These are phyloP conservation scores for Macropus fuliginosus DNA, from an alignment of 2,797 vertebrate species.

Conservation along the genomic window DNA sequence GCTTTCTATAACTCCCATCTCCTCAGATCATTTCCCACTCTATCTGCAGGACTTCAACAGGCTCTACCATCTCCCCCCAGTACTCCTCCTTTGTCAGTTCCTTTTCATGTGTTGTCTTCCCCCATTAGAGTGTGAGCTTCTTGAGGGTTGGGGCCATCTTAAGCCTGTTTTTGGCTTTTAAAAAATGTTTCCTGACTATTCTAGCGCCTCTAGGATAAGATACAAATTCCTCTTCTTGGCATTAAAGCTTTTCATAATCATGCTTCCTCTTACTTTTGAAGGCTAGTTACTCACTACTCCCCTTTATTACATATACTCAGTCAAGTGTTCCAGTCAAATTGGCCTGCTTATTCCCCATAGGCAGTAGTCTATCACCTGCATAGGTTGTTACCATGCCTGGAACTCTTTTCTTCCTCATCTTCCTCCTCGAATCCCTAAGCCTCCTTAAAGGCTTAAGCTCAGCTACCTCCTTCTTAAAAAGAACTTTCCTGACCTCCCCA, in stretches of 20 bases:
- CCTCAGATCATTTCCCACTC: not conserved
- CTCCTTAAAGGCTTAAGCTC: not conserved
- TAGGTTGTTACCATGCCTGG: not conserved
- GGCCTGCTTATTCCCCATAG: not conserved
- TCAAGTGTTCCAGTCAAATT: not conserved
- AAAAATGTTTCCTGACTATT: not conserved
- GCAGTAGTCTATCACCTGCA: not conserved
- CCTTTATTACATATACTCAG: not conserved
- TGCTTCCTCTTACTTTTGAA: not conserved
- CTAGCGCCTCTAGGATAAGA: not conserved
- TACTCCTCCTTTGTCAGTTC: not conserved
- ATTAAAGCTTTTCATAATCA: not conserved
- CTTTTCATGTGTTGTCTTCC: not conserved
- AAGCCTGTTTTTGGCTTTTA: not conserved
- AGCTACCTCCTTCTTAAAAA: not conserved
- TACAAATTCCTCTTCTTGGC: not conserved
- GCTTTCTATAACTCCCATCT: not conserved
- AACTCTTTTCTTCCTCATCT: not conserved
- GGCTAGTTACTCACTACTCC: not conserved
- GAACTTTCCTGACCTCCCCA: not conserved
- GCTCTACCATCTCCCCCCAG: too few species aligned
- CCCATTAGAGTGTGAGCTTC: not conserved
- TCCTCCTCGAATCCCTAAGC: not conserved
- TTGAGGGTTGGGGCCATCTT: not conserved
- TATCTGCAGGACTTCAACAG: not conserved